Percentiles rank a stretch among this genome's conserved stretches.
phyloP scores from a whole-genome alignment of 2,797 vertebrate genomes.

The Tachyglossus aculeatus region DNA sequence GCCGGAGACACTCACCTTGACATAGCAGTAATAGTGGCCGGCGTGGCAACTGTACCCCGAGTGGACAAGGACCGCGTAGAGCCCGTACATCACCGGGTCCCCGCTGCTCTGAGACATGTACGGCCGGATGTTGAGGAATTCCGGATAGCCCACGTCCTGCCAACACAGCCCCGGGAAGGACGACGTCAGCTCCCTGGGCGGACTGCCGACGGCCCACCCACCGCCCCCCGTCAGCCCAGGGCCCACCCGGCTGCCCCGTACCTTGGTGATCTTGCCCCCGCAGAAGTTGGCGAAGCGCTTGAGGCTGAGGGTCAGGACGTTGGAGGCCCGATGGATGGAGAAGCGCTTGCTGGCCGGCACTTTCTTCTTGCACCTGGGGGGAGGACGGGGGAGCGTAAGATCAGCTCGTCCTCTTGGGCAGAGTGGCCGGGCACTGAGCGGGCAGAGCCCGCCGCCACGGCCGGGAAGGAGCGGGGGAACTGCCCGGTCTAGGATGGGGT shows the following conservation, averaged over 20 bases:
- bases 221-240: fast-evolving
- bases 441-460: too few species aligned
- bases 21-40: slow-evolving; percentile 95
- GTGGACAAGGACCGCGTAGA: slow-evolving; percentile 94
- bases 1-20: slow-evolving; percentile 84
- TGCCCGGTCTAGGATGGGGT: too few species aligned
- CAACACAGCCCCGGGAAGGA: neutral
- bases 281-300: slow-evolving; percentile 94
- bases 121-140: slow-evolving; percentile 91
- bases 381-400: neutral
- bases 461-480: too few species aligned
- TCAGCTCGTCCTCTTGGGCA: fast-evolving
- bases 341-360: slow-evolving; percentile 93
- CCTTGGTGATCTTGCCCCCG: slow-evolving; percentile 95
- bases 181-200: neutral
- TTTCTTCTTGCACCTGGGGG: slow-evolving; percentile 91
- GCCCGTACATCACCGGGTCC: slow-evolving; percentile 86
- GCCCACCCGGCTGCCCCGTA: slow-evolving; percentile 25
- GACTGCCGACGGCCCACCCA: neutral
- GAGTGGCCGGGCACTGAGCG: too few species aligned
- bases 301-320: slow-evolving; percentile 90
- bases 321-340: slow-evolving; percentile 91
- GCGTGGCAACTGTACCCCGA: slow-evolving; percentile 94
- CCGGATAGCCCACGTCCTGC: slow-evolving; percentile 93
- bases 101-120: slow-evolving; percentile 93